These are phyloP conservation scores for Yasuhikotakia modesta DNA, from an alignment of 2,797 vertebrate genomes.

Conservation along the genomic window DNA sequence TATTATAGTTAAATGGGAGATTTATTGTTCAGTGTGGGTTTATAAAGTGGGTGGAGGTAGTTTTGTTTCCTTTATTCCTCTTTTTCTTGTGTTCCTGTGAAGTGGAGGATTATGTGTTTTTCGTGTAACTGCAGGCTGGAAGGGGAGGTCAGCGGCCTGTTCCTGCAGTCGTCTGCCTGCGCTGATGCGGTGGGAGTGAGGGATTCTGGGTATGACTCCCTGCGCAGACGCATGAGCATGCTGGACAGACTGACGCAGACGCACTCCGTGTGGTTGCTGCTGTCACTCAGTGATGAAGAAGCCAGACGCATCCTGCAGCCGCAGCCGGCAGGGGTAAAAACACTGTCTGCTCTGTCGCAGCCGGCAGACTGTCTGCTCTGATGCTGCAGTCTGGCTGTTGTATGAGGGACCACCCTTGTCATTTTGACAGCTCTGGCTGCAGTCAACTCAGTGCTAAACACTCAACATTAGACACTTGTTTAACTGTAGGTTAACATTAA, in stretches of 20 bases:
- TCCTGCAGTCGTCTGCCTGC: constrained; percentile 71
- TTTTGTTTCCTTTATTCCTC: background rate
- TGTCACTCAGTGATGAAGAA: constrained; percentile 81
- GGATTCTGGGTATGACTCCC: constrained; percentile 91
- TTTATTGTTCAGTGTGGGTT: background rate
- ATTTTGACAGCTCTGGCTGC: no score
- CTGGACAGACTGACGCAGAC: constrained; percentile 89
- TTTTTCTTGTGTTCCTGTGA: background rate
- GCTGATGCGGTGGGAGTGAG: constrained; percentile 72
- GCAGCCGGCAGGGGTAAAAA: no score
- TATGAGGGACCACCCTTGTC: no score
- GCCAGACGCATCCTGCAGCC: constrained; percentile 76
- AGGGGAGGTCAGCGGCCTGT: constrained; percentile 80
- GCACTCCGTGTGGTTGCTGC: constrained; percentile 90
- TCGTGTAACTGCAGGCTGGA: constrained; percentile 77
- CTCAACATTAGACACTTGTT: background rate
- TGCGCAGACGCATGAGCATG: constrained; percentile 85
- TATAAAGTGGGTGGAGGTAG: background rate
- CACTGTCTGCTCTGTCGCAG: no score
- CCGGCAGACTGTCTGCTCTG: constrained; percentile 68
- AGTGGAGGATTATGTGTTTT: constrained; percentile 4
- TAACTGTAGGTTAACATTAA: background rate
- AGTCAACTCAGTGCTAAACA: no score
- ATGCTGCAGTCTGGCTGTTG: background rate
- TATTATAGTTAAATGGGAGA: no score